Evolutionary conservation across 2,797 vertebrate species (phyloP), one percentile per base, ranked within the genome.

Genomic region (Dryobates pubescens): DNA sequence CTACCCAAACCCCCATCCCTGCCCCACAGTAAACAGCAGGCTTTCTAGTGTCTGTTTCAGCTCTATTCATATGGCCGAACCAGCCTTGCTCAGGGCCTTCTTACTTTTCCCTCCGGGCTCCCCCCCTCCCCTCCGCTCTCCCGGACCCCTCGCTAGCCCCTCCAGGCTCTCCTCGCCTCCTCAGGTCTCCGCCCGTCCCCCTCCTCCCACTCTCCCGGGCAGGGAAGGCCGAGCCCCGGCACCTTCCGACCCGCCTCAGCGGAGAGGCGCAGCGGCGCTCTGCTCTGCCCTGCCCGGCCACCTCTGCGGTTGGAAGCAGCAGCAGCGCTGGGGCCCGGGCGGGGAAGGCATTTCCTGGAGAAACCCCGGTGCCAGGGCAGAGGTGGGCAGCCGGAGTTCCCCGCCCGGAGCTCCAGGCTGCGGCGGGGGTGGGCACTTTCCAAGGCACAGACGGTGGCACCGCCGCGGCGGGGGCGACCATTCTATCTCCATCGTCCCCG

Each of bases 41-140:
- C 6, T 30, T 30, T 20, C 38, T 15, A 22, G 43, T 0, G 19
- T 3, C 7, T 6, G 9, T 20, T 18, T 30, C 22, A 8, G 68
- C 4, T 6, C 2, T 7, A 34, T 7, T 30, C 36, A 11, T 0
- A 2, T 0, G 22, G 65, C 22, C 7, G 3, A 11, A 9, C 4
- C 14, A 6, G 16, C 36, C 9, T 0, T 6, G 51, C 30, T 17
- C n/a, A 2, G 18, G 1, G n/a, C 19, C 9, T 41, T 27, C 47
- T n/a, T 38, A 0, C 15, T 14, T 15, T 12, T 9, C 7, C n/a
- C 57, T 22, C n/a, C 13, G 11, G 56, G 6, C 16, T 57, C 56
- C 20, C 57, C 6, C 56, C 7, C 9, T 20, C 32, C 22, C 18
- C 49, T 29, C 30, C 11, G 56, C 32, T 19, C 51, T 34, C 22